Evolutionary conservation across 2,888 invertebrate species (phyloP).

Genomic region (Candidula unifasciata): DNA sequence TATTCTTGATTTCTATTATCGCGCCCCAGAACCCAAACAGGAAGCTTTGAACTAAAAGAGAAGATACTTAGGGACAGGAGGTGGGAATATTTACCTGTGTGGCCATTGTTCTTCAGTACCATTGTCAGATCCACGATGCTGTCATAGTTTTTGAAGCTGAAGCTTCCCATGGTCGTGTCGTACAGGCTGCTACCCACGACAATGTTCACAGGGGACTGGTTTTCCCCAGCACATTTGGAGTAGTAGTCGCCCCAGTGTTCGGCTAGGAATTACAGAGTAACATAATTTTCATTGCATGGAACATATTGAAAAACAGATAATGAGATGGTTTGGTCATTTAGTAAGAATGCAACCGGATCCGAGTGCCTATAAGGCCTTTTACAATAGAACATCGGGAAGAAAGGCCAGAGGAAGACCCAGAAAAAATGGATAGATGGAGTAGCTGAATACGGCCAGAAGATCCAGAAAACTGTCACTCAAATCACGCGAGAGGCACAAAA

Average conservation of each 20-base stretch:
- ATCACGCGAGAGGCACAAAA: no score
- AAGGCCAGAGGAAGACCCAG: no score
- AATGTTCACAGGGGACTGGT: constrained; percentile 48
- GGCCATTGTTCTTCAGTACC: constrained; percentile 42
- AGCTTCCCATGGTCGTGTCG: background rate
- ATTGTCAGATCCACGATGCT: background rate
- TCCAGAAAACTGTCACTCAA: no score
- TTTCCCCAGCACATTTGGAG: background rate
- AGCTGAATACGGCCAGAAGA: no score
- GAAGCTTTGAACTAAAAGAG: background rate
- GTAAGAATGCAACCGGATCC: no score
- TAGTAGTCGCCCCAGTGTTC: constrained; percentile 25
- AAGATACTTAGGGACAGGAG: background rate
- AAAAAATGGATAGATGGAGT: no score
- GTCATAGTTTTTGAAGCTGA: constrained; percentile 19
- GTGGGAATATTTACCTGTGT: constrained; percentile 27
- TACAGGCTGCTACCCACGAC: background rate
- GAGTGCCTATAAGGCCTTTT: no score
- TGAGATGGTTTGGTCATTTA: no score
- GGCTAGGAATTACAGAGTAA: background rate
- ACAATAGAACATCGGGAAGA: no score
- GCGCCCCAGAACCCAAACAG: background rate
- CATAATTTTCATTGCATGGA: background rate
- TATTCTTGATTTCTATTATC: no score
- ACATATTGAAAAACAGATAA: no score